Evolutionary conservation across 92 coral and sea anemone genomes (phyloP).

Genomic region (Siderastrea siderea): DNA sequence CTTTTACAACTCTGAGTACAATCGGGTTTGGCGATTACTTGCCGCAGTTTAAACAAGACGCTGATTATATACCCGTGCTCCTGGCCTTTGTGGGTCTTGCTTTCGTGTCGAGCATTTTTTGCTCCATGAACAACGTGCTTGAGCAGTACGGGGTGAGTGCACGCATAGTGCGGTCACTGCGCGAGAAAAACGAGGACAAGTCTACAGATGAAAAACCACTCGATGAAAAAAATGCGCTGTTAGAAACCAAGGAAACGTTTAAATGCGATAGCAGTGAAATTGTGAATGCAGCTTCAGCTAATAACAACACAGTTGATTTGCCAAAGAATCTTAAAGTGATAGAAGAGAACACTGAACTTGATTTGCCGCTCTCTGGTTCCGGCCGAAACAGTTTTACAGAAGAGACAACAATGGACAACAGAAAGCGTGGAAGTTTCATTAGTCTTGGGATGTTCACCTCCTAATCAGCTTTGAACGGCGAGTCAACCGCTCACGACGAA

Average conservation of each 20-base stretch:
- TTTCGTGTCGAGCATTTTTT: too few species aligned
- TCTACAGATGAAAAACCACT: neutral
- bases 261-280: neutral
- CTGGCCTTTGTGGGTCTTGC: too few species aligned
- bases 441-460: slow-evolving; percentile 36
- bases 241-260: neutral
- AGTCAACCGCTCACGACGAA: neutral
- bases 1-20: slow-evolving; percentile 71
- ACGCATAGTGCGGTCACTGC: slow-evolving; percentile 37
- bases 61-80: too few species aligned
- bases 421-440: slow-evolving; percentile 8
- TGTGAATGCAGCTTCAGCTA: neutral
- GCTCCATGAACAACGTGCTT: slow-evolving; percentile 43
- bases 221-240: neutral
- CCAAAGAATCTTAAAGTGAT: neutral
- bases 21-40: slow-evolving; percentile 84
- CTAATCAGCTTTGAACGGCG: neutral
- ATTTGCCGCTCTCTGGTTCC: neutral
- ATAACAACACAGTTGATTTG: neutral
- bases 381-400: slow-evolving; percentile 17
- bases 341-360: neutral
- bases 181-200: neutral
- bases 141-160: slow-evolving; percentile 78
- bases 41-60: slow-evolving; percentile 49
- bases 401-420: neutral